Base-by-base conservation (phyloP, 1,140 invertebrate genomes). In the Lasioglossum baleicum region DNA sequence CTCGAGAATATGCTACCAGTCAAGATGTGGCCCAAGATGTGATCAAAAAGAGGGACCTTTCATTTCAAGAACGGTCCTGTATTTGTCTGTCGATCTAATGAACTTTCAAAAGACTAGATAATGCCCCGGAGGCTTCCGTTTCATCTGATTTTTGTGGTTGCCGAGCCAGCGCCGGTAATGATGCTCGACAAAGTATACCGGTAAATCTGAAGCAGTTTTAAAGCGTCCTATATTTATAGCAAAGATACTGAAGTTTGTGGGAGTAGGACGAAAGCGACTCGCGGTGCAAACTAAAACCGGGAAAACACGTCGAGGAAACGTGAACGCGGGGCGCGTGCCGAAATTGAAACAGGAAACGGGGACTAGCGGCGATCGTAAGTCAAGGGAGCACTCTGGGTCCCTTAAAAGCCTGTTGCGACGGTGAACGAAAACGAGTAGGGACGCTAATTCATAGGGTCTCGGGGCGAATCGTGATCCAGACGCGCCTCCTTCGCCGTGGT, bases 331-430 rank as follows among this genome's bases (percentile, higher is more conserved):
- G 26, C 61, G 76, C 72, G 80, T 64, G 58, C 68, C 75, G 80
- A 65, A 76, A 86, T 78, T 77, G 74, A 83, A 86, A 82, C 84
- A 86, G 87, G 85, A 89, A 88, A 89, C 74, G 83, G 64, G 82
- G 74, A 81, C 66, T 80, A 79, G 72, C 80, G 70, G 56, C 65
- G 75, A 83, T 88, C 87, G 83, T 87, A 88, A 87, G 85, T 88
- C 88, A 84, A 83, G 81, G 63, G 79, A 88, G 83, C 87, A 84
- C 83, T 85, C 81, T 60, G 75, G 80, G 60, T 68, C 56, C 58
- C 42, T 83, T 88, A 86, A 87, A 87, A 87, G 85, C 82, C 35
- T 58, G 66, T n/a, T 31, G 63, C 31, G 48, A 22, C 70, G 64
- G 67, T 48, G 44, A 82, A 86, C 80, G 79, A 85, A 72, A 82